Percentiles rank a stretch among this genome's conserved stretches.
Evolutionary conservation across 2,113 vertebrate genomes (phyloP).

Genomic region (Lophochroa leadbeateri): DNA sequence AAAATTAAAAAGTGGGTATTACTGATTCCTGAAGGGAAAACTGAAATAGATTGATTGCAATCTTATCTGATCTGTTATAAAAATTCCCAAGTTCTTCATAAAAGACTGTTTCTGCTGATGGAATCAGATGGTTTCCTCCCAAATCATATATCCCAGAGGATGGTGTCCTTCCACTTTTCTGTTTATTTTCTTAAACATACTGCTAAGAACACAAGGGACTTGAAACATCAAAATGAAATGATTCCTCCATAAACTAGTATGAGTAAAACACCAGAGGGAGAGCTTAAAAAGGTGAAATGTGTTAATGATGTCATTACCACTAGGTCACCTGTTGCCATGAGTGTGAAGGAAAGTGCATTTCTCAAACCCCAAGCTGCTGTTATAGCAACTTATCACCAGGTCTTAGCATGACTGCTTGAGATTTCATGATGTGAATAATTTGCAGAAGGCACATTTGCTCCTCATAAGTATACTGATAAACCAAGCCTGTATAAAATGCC

Average conservation of each 20-base stretch:
- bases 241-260: constrained; percentile 22
- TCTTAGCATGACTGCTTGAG: neutral
- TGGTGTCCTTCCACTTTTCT: neutral
- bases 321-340: constrained; percentile 31
- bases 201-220: neutral
- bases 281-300: constrained; percentile 54
- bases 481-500: neutral
- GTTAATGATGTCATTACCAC: constrained; percentile 66
- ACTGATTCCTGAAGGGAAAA: neutral
- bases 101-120: neutral
- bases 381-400: constrained; percentile 20
- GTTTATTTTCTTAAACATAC: constrained; percentile 32
- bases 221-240: constrained; percentile 35
- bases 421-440: neutral
- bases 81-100: neutral
- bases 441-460: neutral
- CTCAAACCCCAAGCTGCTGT: constrained; percentile 5
- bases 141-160: neutral
- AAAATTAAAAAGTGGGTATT: neutral
- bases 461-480: neutral
- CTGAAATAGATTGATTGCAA: neutral
- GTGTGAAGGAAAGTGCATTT: neutral
- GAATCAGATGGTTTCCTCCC: neutral
- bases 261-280: constrained; percentile 28
- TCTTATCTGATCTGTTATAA: neutral